A percentile compares a stretch with the other conserved stretches of the same genome.
phyloP scores from a whole-genome alignment of 92 coral and sea anemone genomes.

The Zoanthus sociatus region DNA sequence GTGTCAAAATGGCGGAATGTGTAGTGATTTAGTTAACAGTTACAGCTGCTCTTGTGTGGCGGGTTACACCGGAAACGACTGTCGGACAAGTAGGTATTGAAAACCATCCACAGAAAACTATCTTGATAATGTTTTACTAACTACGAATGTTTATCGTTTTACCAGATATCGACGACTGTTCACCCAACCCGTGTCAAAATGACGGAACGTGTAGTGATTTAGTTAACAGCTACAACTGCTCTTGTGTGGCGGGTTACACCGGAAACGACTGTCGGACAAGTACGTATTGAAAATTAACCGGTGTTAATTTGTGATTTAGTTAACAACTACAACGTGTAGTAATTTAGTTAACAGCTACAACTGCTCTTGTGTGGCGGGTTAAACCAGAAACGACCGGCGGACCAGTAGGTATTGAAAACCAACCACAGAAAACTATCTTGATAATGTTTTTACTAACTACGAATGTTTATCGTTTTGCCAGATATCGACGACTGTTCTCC shows the following conservation, averaged over 20 bases:
- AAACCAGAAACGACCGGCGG: neutral
- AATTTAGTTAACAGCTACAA: neutral
- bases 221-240: neutral
- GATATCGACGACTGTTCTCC: slow-evolving; percentile 11
- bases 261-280: neutral
- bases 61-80: neutral
- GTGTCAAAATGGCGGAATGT: neutral
- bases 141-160: neutral
- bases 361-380: slow-evolving; percentile 2
- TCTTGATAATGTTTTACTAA: too few species aligned
- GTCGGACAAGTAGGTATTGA: neutral
- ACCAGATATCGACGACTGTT: neutral
- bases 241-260: neutral
- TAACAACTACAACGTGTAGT: neutral
- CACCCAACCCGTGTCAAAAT: neutral
- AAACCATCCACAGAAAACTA: too few species aligned
- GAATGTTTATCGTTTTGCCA: neutral
- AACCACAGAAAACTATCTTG: too few species aligned
- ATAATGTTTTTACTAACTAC: too few species aligned
- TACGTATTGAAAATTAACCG: neutral
- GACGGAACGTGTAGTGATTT: neutral
- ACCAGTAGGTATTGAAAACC: neutral
- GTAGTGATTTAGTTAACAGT: neutral
- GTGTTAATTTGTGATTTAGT: neutral
- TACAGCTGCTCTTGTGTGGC: neutral